Evolutionary conservation across 2,797 vertebrate species (phyloP).

Genomic region (Varecia variegata): DNA sequence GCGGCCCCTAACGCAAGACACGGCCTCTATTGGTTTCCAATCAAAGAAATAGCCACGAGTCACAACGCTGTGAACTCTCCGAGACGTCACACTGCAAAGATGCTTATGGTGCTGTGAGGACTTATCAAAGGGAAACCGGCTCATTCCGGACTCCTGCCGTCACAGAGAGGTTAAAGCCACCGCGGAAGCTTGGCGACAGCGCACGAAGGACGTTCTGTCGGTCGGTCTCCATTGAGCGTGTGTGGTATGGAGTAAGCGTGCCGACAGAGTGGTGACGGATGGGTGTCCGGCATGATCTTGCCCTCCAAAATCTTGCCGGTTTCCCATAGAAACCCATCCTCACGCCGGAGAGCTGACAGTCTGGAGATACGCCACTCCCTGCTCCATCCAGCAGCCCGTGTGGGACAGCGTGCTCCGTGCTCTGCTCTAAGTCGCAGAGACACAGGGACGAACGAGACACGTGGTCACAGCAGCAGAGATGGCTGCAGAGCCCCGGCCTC

Average conservation of each 20-base stretch:
- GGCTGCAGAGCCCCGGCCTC: accelerated
- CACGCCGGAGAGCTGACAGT: accelerated
- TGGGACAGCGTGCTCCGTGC: accelerated
- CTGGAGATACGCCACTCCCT: too few species aligned
- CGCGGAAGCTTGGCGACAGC: neutral
- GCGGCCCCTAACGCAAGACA: neutral
- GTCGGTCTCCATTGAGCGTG: accelerated
- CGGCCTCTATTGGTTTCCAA: neutral
- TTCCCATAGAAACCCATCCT: neutral
- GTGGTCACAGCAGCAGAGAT: accelerated
- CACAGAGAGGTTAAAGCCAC: neutral
- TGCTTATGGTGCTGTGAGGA: neutral
- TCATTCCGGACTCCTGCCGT: neutral
- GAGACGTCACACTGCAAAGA: neutral
- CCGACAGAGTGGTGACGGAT: accelerated
- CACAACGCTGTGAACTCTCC: accelerated
- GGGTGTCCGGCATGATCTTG: accelerated
- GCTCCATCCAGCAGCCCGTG: accelerated
- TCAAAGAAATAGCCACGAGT: neutral
- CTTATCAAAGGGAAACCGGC: constrained; percentile 1
- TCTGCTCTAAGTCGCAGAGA: neutral
- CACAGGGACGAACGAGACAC: accelerated
- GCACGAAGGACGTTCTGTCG: accelerated
- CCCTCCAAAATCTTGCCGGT: neutral
- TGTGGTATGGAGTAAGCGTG: accelerated